Percentiles rank a stretch among this genome's conserved stretches.
Conservation (phyloP, 1,140 invertebrate species). For the Tetramorium alpestre region DNA sequence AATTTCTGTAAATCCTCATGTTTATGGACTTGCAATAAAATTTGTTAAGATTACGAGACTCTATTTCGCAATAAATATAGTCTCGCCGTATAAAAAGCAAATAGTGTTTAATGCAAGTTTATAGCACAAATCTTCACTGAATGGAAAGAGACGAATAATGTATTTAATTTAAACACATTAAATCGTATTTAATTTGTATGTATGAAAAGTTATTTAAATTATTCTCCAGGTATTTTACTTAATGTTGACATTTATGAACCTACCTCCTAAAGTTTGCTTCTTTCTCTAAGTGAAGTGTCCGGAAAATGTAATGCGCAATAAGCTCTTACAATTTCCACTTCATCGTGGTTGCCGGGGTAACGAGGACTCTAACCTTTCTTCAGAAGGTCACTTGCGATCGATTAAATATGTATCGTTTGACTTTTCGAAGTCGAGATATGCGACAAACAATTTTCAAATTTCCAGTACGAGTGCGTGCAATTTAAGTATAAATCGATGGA, state of each 20-base stretch:
- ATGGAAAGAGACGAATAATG: neutral
- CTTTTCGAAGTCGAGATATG: neutral
- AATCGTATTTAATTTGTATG: neutral
- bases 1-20: neutral
- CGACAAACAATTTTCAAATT: neutral
- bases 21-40: neutral
- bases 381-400: conserved; percentile 25
- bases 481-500: neutral
- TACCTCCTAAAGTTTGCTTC: neutral
- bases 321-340: conserved; percentile 1
- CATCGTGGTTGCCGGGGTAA: conserved; percentile 51
- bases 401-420: conserved; percentile 41
- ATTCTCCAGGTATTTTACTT: neutral
- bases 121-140: neutral
- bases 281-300: neutral
- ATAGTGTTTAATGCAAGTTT: neutral
- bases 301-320: conserved; percentile 12
- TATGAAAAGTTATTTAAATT: neutral
- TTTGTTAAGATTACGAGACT: neutral
- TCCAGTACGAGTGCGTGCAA: neutral
- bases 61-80: neutral
- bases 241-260: neutral
- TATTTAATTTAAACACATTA: neutral
- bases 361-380: conserved; percentile 26
- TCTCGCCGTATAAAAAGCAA: neutral